Evolutionary conservation across 2,797 vertebrate species (phyloP).

Genomic region (Cheirogaleus major): DNA sequence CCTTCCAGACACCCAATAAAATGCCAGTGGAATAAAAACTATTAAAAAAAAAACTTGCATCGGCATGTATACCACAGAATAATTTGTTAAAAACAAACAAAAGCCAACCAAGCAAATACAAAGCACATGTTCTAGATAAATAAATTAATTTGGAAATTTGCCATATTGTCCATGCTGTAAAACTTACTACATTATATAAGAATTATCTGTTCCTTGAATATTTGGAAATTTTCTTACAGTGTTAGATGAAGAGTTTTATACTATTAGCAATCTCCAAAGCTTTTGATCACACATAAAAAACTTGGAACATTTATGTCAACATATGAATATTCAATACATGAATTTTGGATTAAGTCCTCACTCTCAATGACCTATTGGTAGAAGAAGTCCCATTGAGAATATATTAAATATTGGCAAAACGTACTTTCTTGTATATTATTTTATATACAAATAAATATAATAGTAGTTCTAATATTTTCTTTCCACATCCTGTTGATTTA

Average conservation of each 20-base stretch:
- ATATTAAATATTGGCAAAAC: not conserved
- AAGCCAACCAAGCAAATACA: not conserved
- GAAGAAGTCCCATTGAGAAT: not conserved
- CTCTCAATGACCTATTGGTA: not conserved
- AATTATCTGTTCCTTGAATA: not conserved
- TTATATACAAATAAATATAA: not conserved
- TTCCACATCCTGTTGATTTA: not conserved
- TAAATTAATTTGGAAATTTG: not conserved
- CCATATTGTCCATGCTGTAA: not conserved
- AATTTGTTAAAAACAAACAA: constrained; percentile 6
- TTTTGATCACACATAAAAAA: not conserved
- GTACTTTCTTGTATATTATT: not conserved
- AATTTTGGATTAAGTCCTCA: not conserved
- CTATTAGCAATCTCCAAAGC: not conserved
- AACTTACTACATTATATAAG: not conserved
- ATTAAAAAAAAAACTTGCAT: not conserved
- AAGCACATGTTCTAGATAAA: not conserved
- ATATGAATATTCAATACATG: not conserved
- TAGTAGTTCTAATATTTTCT: constrained; percentile 11
- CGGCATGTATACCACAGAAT: not conserved
- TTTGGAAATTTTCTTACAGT: not conserved
- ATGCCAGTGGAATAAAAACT: not conserved
- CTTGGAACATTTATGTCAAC: not conserved
- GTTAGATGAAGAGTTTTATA: not conserved
- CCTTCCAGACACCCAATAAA: not conserved